Base-by-base conservation (phyloP, 2,113 vertebrate genomes). In the Amazona guildingii region DNA sequence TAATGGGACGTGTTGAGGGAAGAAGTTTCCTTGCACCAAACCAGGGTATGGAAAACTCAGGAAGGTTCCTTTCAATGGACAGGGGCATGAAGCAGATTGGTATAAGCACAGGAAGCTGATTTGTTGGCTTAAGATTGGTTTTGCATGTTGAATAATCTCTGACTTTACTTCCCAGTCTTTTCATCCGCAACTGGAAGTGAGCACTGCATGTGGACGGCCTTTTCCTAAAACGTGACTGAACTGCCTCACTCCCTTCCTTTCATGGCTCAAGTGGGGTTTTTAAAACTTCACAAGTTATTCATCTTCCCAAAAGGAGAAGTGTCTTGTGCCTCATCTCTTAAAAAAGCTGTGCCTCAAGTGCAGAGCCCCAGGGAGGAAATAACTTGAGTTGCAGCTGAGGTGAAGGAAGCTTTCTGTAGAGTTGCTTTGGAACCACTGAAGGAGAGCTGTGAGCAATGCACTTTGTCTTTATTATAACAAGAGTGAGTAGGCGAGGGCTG, bases 11-110 rank as follows among this genome's bases (percentile, higher is more conserved):
- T 98, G 95, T 97, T 96, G 95, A 96, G 91, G 86, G 92, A 91
- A 96, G 35, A 94, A 13, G 77, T 97, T 98, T 97, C 91, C 95
- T 97, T 98, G 97, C 97, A 93, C 96, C 97, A 98, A 97, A 97
- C 96, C 97, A 97, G 91, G 73, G 83, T 85, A 95, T 91, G 79
- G 95, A 91, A 95, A 96, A 97, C 8, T 13, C 74, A 87, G 94
- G 97, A 95, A 83, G 72, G 83, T 83, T 97, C 68, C 72, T 90
- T 96, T 78, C 73, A 29, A 3, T 48, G 78, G n/a, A 29, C 9
- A 76, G 11, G 27, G 61, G 24, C 9, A 6, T 49, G 49, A 77
- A 94, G 86, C 31, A 64, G 88, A 83, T 93, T 43, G 33, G 1
- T 46, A 1, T 8, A 69, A 69, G 27, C 54, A 39, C 91, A 77